Evolutionary conservation across 2,888 invertebrate species (phyloP).

Genomic region (Brachypalpus laphriformis): DNA sequence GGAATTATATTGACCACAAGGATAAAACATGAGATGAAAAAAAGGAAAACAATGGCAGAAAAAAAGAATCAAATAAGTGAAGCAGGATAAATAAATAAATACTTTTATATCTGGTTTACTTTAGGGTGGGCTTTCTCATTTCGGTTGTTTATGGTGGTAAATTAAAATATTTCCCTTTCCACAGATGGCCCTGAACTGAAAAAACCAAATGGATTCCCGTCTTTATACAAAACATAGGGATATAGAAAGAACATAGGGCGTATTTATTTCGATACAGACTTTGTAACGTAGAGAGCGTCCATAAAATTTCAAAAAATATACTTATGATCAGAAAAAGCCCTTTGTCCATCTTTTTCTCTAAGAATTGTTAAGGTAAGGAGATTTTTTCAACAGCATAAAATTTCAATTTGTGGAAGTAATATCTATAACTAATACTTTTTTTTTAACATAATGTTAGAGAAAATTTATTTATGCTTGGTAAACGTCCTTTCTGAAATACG

Average conservation of each 20-base stretch:
- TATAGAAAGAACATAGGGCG: too few species aligned
- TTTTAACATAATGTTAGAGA: too few species aligned
- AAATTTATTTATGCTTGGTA: too few species aligned
- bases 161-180: constrained; percentile 34
- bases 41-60: not conserved
- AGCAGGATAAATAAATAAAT: constrained; percentile 48
- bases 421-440: too few species aligned
- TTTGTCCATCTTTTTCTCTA: too few species aligned
- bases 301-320: too few species aligned
- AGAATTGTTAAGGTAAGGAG: too few species aligned
- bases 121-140: constrained; percentile 14
- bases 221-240: not conserved
- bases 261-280: not conserved
- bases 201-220: not conserved
- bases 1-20: constrained; percentile 51
- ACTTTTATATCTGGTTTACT: not conserved
- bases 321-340: too few species aligned
- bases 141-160: not conserved
- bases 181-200: constrained; percentile 11
- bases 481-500: too few species aligned
- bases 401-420: too few species aligned
- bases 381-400: too few species aligned
- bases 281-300: not conserved
- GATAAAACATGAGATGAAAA: constrained; percentile 18
- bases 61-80: constrained; percentile 29